Evolutionary conservation across 2,113 vertebrate genomes (phyloP).

Genomic region (Ramphastos sulfuratus): DNA sequence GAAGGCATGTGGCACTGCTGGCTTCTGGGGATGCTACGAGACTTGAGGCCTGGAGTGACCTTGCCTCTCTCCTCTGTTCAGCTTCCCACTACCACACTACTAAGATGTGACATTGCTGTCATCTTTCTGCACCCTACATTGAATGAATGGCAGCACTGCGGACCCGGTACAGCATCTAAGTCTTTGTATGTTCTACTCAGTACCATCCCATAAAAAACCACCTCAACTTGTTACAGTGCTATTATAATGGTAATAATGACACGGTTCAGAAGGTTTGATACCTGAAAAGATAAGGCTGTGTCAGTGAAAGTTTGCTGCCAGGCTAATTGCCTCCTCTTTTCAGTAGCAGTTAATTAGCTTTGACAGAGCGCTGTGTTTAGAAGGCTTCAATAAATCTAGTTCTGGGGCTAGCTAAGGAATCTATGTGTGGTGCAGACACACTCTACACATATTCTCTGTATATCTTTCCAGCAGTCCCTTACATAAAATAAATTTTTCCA

Average conservation of each 20-base stretch:
- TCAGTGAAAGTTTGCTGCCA: background rate
- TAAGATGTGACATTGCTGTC: background rate
- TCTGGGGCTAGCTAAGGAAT: background rate
- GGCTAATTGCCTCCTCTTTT: background rate
- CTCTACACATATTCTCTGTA: background rate
- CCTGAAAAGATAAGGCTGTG: background rate
- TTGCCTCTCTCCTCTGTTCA: background rate
- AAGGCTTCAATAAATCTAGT: background rate
- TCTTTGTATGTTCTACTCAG: background rate
- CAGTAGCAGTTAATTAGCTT: background rate
- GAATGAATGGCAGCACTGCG: background rate
- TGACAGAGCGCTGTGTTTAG: background rate
- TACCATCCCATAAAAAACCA: background rate
- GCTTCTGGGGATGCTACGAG: background rate
- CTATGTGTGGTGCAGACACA: background rate
- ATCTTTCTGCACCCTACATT: background rate
- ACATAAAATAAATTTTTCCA: background rate
- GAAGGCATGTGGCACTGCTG: background rate
- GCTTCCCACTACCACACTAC: background rate
- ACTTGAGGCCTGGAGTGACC: background rate
- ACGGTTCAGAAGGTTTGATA: background rate
- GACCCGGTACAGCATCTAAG: background rate
- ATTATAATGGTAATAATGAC: background rate
- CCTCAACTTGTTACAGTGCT: background rate
- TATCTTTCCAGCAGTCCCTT: background rate